phyloP scores from a whole-genome alignment of 2,113 vertebrate species.

The Mola mola region DNA sequence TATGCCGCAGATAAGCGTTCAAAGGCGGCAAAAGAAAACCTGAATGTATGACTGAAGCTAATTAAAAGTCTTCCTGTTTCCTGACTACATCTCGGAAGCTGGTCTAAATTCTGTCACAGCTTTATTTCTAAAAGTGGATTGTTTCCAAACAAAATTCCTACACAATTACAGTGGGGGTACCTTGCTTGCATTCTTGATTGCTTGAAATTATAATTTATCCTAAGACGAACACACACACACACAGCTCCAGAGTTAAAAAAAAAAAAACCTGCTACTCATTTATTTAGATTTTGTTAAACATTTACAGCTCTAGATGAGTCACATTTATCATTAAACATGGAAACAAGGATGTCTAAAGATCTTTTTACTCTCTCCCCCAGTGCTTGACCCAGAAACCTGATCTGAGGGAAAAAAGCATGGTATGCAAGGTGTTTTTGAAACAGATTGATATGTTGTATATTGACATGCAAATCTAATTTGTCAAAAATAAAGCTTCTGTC shows the following conservation, averaged over 20 bases:
- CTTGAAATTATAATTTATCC: conserved; percentile 44
- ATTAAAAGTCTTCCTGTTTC: too few species aligned
- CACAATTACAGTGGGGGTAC: too few species aligned
- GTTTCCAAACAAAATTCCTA: too few species aligned
- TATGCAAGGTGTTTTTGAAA: conserved; percentile 19
- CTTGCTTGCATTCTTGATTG: conserved; percentile 34
- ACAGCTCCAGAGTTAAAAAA: neutral
- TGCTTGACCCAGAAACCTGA: conserved; percentile 65
- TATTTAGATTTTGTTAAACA: conserved; percentile 70
- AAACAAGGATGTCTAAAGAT: conserved; percentile 15
- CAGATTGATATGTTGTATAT: conserved; percentile 37
- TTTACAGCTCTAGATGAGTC: conserved; percentile 65
- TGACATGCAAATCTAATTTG: conserved; percentile 38
- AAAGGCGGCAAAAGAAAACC: too few species aligned
- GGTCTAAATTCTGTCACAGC: too few species aligned
- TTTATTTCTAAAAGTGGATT: too few species aligned
- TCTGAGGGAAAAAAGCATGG: neutral
- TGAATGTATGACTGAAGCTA: too few species aligned
- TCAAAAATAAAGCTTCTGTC: conserved; percentile 13
- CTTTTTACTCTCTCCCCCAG: conserved; percentile 16
- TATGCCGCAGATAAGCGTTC: too few species aligned
- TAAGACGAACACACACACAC: conserved; percentile 18
- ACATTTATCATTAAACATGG: conserved; percentile 70
- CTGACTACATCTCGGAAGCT: too few species aligned
- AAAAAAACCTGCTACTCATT: conserved; percentile 55